Evolutionary conservation across 2,113 vertebrate genomes (phyloP), one percentile per base, ranked within the genome.

Genomic region (Cygnus buccinator): DNA sequence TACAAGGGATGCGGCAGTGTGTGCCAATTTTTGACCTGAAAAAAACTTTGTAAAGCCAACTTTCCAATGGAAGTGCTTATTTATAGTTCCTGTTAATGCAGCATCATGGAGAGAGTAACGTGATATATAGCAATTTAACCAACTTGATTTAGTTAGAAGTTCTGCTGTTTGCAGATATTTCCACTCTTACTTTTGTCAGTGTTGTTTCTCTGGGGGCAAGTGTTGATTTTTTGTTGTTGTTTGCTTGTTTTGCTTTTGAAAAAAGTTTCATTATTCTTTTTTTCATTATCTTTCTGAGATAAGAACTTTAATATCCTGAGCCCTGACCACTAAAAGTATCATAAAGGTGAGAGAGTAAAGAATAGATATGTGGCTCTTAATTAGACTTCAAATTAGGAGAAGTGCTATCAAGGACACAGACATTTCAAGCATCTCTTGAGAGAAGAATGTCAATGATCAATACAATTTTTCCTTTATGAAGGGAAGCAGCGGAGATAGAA

Each of bases 341-440:
- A 26, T 31, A 78, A n/a, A 81, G 63, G 35, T 78, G 19, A 23
- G 2, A 11, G 89, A 94, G 5, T 41, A 87, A 85, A 84, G 67
- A 92, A 92, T 29, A 95, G 57, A 21, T 35, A 66, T 74, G 10
- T 73, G 65, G 41, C 39, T 95, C 13, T 94, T 96, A 96, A 95
- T 89, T 95, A 95, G 94, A 87, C 3, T 44, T 13, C 58, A 91
- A 84, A 90, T 93, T 87, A 88, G 81, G 72, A 74, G 66, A 80
- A 91, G 19, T 8, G 14, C 33, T 97, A 87, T 90, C 52, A 96
- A 87, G 57, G 46, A 87, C 37, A 58, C 62, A 67, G 48, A 57
- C 54, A 88, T 94, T 96, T 94, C 66, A 93, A 87, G 19, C 48
- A 85, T 91, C 84, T 95, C 93, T 89, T 81, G 68, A 92, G 88